Evolutionary conservation across 2,888 invertebrate species (phyloP).

Genomic region (Azorinus chamasolen): DNA sequence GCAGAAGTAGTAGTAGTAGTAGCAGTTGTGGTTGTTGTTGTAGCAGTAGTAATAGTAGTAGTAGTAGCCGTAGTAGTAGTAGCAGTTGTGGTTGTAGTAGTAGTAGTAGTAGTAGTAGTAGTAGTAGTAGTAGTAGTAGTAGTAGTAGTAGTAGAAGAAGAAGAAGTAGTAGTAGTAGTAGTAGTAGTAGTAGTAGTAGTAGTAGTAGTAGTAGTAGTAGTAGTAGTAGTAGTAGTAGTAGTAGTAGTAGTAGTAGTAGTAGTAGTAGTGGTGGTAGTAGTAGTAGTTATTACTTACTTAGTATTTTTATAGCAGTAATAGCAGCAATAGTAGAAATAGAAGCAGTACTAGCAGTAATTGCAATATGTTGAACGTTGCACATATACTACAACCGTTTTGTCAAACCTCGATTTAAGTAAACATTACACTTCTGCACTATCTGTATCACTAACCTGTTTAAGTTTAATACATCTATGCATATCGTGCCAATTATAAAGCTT

Average conservation of each 20-base stretch:
- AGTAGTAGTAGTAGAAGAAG: neutral
- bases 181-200: conserved; percentile 6
- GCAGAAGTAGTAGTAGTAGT: conserved; percentile 1
- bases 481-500: too few relatives aligned
- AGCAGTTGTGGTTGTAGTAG: neutral
- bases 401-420: too few relatives aligned
- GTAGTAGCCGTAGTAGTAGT: conserved; percentile 3
- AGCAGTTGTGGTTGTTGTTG: neutral
- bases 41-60: conserved; percentile 2
- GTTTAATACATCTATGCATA: too few relatives aligned
- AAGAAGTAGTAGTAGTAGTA: neutral
- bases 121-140: neutral
- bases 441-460: too few relatives aligned
- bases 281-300: too few relatives aligned
- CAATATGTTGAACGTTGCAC: too few relatives aligned
- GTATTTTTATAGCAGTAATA: too few relatives aligned
- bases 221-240: conserved; percentile 3
- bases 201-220: neutral
- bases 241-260: conserved; percentile 1
- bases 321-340: too few relatives aligned
- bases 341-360: too few relatives aligned
- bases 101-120: conserved; percentile 4
- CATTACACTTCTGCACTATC: too few relatives aligned
- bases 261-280: neutral
- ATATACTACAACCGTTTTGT: too few relatives aligned